Evolutionary conservation across 2,888 invertebrate genomes (phyloP).

Genomic region (Ypsolopha sequella): DNA sequence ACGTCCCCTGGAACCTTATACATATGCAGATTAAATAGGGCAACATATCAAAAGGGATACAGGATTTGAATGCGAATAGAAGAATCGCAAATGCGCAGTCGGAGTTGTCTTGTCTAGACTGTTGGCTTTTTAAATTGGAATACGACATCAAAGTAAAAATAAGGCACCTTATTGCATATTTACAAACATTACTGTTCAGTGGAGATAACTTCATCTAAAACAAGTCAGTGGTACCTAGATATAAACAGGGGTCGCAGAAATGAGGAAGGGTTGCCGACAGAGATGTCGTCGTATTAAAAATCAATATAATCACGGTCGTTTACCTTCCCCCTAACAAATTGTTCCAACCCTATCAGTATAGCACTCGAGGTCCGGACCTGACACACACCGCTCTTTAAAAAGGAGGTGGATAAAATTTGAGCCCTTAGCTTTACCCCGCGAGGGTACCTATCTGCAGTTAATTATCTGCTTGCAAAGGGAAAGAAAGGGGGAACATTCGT

Average conservation of each 20-base stretch:
- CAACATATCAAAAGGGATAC: constrained; percentile 30
- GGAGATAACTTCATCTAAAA: no score
- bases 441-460: constrained; percentile 63
- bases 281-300: constrained; percentile 50
- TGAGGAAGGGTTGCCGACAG: constrained; percentile 22
- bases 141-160: no score
- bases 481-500: constrained; percentile 42
- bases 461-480: constrained; percentile 55
- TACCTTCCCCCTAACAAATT: constrained; percentile 59
- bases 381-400: constrained; percentile 50
- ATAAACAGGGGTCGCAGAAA: constrained; percentile 9
- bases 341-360: constrained; percentile 48
- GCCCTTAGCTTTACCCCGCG: constrained; percentile 36
- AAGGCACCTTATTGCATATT: no score
- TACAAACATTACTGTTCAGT: no score
- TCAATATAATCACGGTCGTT: constrained; percentile 63
- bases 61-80: constrained; percentile 36
- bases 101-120: background rate
- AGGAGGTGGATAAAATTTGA: constrained; percentile 57
- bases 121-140: background rate
- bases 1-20: constrained; percentile 22
- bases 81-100: constrained; percentile 6
- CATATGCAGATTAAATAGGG: constrained; percentile 38
- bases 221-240: no score
- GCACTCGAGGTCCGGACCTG: constrained; percentile 29